Evolutionary conservation across 2,113 vertebrate genomes (phyloP).

Genomic region (Calonectris borealis): DNA sequence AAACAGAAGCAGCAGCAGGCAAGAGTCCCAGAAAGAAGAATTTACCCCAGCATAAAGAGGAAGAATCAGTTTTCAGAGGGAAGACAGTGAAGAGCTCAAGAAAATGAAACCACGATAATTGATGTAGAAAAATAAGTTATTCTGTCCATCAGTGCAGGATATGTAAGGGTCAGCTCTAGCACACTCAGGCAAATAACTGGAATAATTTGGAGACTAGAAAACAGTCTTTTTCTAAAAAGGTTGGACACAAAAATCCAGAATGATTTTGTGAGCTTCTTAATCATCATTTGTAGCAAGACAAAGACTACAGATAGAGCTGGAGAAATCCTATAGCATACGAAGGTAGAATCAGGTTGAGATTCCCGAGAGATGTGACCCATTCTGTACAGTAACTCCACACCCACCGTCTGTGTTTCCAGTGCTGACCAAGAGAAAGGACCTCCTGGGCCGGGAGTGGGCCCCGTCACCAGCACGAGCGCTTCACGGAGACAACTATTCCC

Average conservation of each 20-base stretch:
- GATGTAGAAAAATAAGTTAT: not conserved
- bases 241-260: not conserved
- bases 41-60: not conserved
- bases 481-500: rapidly evolving
- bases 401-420: not conserved
- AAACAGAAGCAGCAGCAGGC: not conserved
- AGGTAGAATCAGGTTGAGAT: not conserved
- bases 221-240: not conserved
- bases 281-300: not conserved
- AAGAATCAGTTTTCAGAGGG: not conserved
- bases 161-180: not conserved
- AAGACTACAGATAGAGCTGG: not conserved
- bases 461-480: no score
- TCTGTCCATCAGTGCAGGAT: not conserved
- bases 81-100: not conserved
- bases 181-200: not conserved
- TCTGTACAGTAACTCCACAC: not conserved
- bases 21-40: not conserved
- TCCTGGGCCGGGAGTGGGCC: not conserved
- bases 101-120: not conserved
- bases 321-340: not conserved
- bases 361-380: not conserved
- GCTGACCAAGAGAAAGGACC: not conserved
- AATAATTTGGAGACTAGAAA: not conserved
- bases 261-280: not conserved